Evolutionary conservation across 2,113 vertebrate species (phyloP), one percentile per base, ranked within the genome.

Genomic region (Cepphus grylle): DNA sequence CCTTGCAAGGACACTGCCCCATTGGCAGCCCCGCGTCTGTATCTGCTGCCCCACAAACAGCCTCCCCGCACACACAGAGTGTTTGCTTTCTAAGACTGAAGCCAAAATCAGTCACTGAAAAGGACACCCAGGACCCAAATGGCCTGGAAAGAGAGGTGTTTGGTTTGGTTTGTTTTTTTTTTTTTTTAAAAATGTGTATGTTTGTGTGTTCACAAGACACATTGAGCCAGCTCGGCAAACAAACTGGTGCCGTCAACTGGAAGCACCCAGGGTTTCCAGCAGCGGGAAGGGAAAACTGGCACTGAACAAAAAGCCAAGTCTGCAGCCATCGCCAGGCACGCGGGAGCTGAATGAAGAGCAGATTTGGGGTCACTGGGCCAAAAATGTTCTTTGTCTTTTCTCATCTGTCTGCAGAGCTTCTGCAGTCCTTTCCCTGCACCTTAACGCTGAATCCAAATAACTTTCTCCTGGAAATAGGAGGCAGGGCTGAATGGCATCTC

Each of bases 361-460:
- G 29, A 26, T 59, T n/a, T 0, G 0, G 0, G 34, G 36, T 65
- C 40, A 70, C 50, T 22, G 38, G 55, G 81, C 18, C 59, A 78
- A 87, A 90, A 87, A 67, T 3, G 7, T 70, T 74, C n/a, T 40
- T 47, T 78, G n/a, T 43, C 29, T 80, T 74, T 62, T 47, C 65
- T 67, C 13, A 18, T 32, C 55, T 18, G 7, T 74, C 81, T 87
- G 47, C 45, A 69, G 62, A 76, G 12, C 18, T 82, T 38, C 15
- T 32, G 43, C 40, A 42, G 38, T 53, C 47, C 45, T 91, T 59
- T 78, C 18, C 17, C 15, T 32, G 8, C 29, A 26, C 15, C 8
- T 83, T 29, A 52, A 26, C 13, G 45, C 56, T 77, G 42, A 36
- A 74, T 53, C 26, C 66, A 71, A 36, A 21, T 22, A 58, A 38